Base-by-base conservation (phyloP, 92 coral and sea anemone species). In the Galaxea fascicularis region DNA sequence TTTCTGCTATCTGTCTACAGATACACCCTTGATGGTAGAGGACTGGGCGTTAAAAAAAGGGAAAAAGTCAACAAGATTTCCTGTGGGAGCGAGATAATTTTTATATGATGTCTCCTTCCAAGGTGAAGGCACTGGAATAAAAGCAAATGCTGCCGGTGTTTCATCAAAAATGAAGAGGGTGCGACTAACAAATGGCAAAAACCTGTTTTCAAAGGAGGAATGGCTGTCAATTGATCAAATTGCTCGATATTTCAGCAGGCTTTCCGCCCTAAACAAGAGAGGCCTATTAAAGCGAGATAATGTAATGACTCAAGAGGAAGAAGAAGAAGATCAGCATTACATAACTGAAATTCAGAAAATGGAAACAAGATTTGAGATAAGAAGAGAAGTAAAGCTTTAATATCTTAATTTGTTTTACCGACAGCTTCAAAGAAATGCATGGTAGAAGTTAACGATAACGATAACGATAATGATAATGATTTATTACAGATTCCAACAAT, bases 181-280 rank as follows among this genome's bases (percentile, higher is more conserved):
- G 21, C 59, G 82, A 71, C 17, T 49, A 14, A 51, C 51, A 26
- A 62, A 49, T 74, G 88, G 83, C 24, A 26, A 27, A 12, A 74
- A 84, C 5, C 14, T 71, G 64, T 75, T 73, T 75, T 3, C 12
- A 21, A 73, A 74, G 51, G 73, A 63, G 47, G 74, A 84, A 63
- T 84, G 88, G 80, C 77, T 84, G 28, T n/a, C 83, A 25, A 66
- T 65, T 20, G 57, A 17, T 18, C 88, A 84, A 75, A 65, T 75
- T 24, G 81, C 79, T 8, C 39, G 82, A 65, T 84, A 84, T 30
- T 74, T 84, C 63, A 68, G 71, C 58, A 39, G 82, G 39, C 82
- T 58, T 56, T 41, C 79, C 11, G 87, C 62, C 11, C 82, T 83
- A 1, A 44, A 83, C n/a, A 83, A 35, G 56, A 73, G 87, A 4